Conservation (phyloP, 2,113 vertebrate species). For the Erythrolamprus reginae region DNA sequence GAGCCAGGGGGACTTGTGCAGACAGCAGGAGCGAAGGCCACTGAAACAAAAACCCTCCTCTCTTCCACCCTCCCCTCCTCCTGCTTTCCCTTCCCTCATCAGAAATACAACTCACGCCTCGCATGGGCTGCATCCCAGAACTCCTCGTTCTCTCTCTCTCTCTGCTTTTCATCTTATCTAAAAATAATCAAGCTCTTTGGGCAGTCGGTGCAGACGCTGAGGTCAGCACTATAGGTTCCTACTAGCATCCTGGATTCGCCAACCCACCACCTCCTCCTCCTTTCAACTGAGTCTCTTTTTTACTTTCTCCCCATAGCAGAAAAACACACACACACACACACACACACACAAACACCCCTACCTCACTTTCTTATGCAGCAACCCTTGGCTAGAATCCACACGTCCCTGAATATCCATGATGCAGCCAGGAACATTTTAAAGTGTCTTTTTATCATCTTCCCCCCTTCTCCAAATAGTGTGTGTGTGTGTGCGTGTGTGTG, state of each 20-base stretch:
- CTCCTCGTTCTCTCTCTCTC: neutral
- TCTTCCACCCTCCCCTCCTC: neutral
- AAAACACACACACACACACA: neutral
- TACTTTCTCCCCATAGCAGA: neutral
- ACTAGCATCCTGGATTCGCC: slow-evolving; percentile 15
- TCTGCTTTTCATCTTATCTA: slow-evolving; percentile 39
- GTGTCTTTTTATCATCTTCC: neutral
- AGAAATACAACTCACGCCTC: slow-evolving; percentile 8
- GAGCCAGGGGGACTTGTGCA: neutral
- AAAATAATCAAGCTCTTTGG: slow-evolving; percentile 51
- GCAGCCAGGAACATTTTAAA: neutral
- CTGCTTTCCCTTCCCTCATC: neutral
- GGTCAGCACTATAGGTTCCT: slow-evolving; percentile 52
- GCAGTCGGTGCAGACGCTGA: slow-evolving; percentile 54
- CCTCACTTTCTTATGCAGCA: neutral
- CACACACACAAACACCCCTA: neutral
- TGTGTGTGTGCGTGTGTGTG: neutral
- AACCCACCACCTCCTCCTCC: neutral
- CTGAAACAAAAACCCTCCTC: neutral
- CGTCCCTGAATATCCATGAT: neutral
- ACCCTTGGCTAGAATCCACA: neutral
- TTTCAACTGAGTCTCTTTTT: neutral
- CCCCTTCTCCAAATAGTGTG: no score
- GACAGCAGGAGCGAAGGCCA: no score
- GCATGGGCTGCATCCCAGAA: neutral